These are phyloP conservation scores for Acanthiza pusilla DNA, from an alignment of 2,797 vertebrate genomes.

Conservation along the genomic window DNA sequence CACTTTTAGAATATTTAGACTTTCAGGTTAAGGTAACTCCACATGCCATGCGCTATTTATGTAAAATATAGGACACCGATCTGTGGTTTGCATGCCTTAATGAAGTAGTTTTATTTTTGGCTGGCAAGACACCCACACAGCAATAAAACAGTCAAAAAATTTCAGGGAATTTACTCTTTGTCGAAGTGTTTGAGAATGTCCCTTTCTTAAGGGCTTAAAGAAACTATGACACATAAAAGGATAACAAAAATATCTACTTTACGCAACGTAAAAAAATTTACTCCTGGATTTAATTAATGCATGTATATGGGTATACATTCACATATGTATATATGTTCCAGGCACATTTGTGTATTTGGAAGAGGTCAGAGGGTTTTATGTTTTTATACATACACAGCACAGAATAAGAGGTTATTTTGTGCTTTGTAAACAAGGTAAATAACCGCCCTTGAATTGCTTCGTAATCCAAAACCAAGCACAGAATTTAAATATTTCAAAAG, in stretches of 20 bases:
- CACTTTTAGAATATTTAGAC: background rate
- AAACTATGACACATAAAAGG: background rate
- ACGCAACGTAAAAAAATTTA: background rate
- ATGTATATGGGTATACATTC: background rate
- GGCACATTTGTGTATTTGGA: background rate
- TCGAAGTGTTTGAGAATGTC: background rate
- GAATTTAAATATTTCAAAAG: background rate
- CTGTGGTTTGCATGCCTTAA: background rate
- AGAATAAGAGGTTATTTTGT: background rate
- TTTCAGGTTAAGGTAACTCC: background rate
- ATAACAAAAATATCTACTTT: background rate
- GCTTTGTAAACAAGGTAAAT: background rate
- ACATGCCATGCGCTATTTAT: background rate
- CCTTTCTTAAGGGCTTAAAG: background rate
- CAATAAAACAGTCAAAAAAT: background rate
- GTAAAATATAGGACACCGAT: background rate
- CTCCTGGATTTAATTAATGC: background rate
- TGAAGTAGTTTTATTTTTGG: background rate
- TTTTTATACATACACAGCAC: background rate
- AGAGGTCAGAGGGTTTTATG: background rate
- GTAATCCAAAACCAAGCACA: background rate
- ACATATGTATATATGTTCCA: background rate
- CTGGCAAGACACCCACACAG: background rate
- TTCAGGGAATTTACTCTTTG: background rate
- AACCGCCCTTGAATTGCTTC: background rate